These are phyloP conservation scores for Phocides pigmalion DNA, from an alignment of 1,140 invertebrate genomes.

Conservation along the genomic window DNA sequence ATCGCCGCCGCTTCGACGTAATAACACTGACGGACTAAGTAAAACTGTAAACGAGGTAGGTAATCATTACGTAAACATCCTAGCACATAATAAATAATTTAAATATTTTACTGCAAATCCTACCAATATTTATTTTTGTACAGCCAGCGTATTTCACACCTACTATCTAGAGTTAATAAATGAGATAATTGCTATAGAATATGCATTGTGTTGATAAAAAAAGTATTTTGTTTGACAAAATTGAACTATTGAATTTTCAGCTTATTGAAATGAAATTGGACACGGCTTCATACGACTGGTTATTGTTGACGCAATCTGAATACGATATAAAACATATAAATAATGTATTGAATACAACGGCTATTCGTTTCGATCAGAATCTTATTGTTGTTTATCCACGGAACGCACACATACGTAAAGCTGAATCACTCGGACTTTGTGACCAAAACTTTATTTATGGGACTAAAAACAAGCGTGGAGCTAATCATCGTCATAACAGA, in stretches of 20 bases:
- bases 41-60: constrained; percentile 57
- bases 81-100: background rate
- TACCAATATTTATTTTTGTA: background rate
- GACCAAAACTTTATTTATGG: constrained; percentile 59
- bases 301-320: constrained; percentile 55
- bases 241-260: constrained; percentile 57
- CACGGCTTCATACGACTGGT: constrained; percentile 63
- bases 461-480: constrained; percentile 24
- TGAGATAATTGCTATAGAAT: no score
- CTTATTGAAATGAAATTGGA: constrained; percentile 58
- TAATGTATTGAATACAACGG: constrained; percentile 58
- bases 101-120: background rate
- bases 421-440: constrained; percentile 43
- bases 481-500: constrained; percentile 17
- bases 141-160: no score
- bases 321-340: constrained; percentile 56
- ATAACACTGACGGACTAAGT: constrained; percentile 40
- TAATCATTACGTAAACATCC: background rate
- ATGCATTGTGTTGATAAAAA: no score
- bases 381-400: constrained; percentile 57
- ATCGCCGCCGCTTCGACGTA: constrained; percentile 41
- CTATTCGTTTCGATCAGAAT: constrained; percentile 69
- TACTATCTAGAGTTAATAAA: no score
- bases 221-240: no score
- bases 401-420: constrained; percentile 10